phyloP scores from a whole-genome alignment of 2,113 vertebrate genomes.

The Gila orcuttii region DNA sequence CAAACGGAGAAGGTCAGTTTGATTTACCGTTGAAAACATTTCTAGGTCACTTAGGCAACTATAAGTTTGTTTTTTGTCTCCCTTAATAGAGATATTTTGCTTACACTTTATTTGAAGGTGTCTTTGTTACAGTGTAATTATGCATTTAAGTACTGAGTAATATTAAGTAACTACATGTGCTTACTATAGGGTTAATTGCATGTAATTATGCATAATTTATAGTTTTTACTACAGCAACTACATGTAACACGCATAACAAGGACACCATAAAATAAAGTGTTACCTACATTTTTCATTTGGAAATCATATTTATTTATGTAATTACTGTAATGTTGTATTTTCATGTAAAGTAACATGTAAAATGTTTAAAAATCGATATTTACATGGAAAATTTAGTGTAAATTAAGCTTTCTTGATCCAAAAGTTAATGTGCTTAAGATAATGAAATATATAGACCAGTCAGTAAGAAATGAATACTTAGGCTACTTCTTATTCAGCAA shows the following conservation, averaged over 20 bases:
- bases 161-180: no score
- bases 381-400: neutral
- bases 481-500: neutral
- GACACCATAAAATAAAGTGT: no score
- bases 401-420: neutral
- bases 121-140: no score
- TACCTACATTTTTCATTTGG: no score
- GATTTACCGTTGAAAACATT: neutral
- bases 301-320: no score
- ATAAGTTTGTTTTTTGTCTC: neutral
- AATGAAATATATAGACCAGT: neutral
- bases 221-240: no score
- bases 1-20: constrained; percentile 68
- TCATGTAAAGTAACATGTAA: neutral
- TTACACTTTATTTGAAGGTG: no score
- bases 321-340: neutral
- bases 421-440: neutral
- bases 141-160: no score
- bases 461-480: neutral
- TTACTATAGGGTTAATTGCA: no score
- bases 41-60: neutral
- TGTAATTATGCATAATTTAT: no score
- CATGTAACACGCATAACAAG: no score
- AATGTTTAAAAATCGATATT: neutral
- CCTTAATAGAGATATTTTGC: neutral